Conservation (phyloP, 2,888 invertebrate genomes). For the Rhorus exstirpatorius region DNA sequence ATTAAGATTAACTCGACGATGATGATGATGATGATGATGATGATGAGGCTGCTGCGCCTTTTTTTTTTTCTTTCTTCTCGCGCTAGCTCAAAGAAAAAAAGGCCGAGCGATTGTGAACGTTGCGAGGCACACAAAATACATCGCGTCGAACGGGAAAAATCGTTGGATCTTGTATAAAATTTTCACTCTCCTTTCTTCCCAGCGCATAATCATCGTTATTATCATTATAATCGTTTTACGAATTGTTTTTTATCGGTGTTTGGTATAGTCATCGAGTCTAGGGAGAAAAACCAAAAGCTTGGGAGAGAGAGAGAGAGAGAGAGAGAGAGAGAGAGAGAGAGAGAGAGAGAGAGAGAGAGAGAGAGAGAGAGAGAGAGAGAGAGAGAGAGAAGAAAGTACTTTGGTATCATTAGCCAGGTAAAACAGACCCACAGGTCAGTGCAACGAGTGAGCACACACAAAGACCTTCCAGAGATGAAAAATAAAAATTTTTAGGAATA, state of each 20-base stretch:
- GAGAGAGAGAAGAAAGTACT: neutral
- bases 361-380: neutral
- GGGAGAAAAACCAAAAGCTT: neutral
- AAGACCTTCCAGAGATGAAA: neutral
- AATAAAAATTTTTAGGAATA: constrained; percentile 38
- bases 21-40: no score
- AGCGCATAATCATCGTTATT: constrained; percentile 8
- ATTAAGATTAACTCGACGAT: no score
- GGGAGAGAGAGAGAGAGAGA: neutral
- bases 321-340: neutral
- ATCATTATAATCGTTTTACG: neutral
- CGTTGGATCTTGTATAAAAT: constrained; percentile 21
- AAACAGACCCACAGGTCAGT: neutral
- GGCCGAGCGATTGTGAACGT: no score
- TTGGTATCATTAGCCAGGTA: neutral
- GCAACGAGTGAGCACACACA: neutral
- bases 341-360: no score
- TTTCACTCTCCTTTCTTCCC: neutral
- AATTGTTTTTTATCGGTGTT: constrained; percentile 8
- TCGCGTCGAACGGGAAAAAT: constrained; percentile 34
- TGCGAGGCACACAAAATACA: constrained; percentile 34
- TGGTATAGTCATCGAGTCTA: constrained; percentile 2
- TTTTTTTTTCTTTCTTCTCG: no score
- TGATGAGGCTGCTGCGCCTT: no score
- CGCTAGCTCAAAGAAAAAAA: neutral